These are phyloP conservation scores for Monoplex corrugatus DNA, from an alignment of 2,888 invertebrate genomes.

Conservation along the genomic window DNA sequence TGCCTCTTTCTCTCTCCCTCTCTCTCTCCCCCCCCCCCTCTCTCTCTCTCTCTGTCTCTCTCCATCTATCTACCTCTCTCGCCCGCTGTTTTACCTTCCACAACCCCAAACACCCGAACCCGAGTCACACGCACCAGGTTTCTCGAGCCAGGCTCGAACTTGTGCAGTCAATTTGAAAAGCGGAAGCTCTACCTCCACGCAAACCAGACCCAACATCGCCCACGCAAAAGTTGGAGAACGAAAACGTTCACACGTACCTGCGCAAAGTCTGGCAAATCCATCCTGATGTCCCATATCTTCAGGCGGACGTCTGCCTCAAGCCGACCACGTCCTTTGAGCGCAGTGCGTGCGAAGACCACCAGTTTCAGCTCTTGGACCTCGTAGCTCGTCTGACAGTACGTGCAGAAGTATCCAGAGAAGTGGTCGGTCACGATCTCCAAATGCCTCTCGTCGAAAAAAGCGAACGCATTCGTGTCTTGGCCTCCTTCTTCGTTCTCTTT, in stretches of 20 bases:
- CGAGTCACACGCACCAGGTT: too few species aligned
- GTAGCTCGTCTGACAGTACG: background rate
- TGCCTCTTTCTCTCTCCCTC: too few species aligned
- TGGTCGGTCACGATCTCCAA: conserved; percentile 28
- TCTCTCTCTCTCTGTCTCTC: too few species aligned
- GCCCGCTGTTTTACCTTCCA: too few species aligned
- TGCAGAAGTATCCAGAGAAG: conserved; percentile 42
- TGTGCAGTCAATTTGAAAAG: too few species aligned
- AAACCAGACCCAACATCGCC: too few species aligned
- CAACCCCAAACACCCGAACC: too few species aligned
- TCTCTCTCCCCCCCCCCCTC: too few species aligned
- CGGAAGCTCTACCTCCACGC: too few species aligned
- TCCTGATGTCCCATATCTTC: conserved; percentile 34
- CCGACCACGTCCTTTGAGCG: background rate
- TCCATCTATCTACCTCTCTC: too few species aligned
- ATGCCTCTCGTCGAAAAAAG: background rate
- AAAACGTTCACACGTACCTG: background rate
- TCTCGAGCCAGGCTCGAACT: too few species aligned
- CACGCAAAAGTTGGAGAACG: too few species aligned
- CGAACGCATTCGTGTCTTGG: background rate
- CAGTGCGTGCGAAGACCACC: background rate
- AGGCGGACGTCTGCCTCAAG: conserved; percentile 13
- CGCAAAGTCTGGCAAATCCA: background rate
- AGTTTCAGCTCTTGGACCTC: conserved; percentile 14
- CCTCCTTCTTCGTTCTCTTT: background rate